Base-by-base conservation (phyloP, 2,888 invertebrate genomes). In the Blastobasis lacticolella region DNA sequence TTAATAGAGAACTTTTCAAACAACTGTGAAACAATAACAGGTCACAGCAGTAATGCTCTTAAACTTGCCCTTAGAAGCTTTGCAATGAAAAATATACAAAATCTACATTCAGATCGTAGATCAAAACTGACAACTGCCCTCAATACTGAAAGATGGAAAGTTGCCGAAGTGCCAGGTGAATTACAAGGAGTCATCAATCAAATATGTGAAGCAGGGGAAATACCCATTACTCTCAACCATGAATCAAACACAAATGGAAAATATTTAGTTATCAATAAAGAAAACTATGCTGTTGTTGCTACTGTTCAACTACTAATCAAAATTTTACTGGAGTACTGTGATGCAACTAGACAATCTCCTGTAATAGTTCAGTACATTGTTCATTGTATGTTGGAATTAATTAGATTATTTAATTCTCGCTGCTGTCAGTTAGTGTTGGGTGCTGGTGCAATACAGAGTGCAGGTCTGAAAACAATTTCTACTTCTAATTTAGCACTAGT, bases 391-490 rank as follows among this genome's bases (percentile, higher is more conserved):
- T 91, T 96, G n/a, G 98, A 98, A 77, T 84, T 98, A 50, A 86
- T 97, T 58, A 92, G 96, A 69, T 92, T 95, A 63, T 96, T 95
- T 68, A 96, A 96, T 82, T 95, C 95, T 5, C 90, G 94, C 54
- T 94, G 94, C 65, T 98, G 97, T 81, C 98, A 98, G 77, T 89
- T 99, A 63, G 96, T 99, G 51, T 89, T 99, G 51, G 99, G 98
- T 45, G 99, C 98, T 44, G 98, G 98, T 45, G 99, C 99, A 5
- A 91, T 99, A 71, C 95, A 96, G 70, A 94, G 97, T 58, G 97
- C 97, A 42, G 98, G 98, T 5, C 85, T 97, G 50, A 96, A 96
- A 83, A 97, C 96, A 37, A 98, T 98, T 59, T 97, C 98, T 5
- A 97, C 96, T 66, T 95, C 95, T 41, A 98, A 98, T 85, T 89